phyloP scores from a whole-genome alignment of 2,888 invertebrate genomes.

The Athrips mouffetella region DNA sequence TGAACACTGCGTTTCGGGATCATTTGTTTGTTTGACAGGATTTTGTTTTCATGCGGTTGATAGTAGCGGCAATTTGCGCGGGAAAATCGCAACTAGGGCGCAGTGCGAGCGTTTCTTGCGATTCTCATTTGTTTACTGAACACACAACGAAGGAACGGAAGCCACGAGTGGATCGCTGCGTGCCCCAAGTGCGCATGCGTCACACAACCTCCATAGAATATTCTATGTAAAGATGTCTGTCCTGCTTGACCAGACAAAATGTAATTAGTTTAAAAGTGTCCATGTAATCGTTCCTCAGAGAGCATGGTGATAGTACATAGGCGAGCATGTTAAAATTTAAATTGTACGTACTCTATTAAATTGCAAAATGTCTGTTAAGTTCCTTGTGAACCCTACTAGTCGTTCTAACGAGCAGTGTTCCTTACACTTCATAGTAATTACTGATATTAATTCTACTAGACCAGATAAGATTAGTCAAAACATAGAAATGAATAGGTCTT shows the following conservation, averaged over 20 bases:
- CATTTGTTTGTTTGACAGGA: not conserved
- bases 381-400: too few relatives aligned
- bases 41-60: not conserved
- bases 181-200: constrained; percentile 40
- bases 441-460: too few relatives aligned
- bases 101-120: constrained; percentile 24
- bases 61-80: constrained; percentile 24
- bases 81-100: constrained; percentile 18
- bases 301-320: not conserved
- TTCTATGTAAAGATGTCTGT: constrained; percentile 36
- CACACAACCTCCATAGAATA: constrained; percentile 34
- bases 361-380: too few relatives aligned
- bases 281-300: constrained; percentile 20
- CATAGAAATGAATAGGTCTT: too few relatives aligned
- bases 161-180: constrained; percentile 19
- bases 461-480: too few relatives aligned
- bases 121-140: constrained; percentile 32
- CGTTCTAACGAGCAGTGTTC: too few relatives aligned
- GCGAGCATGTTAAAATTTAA: not conserved
- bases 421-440: too few relatives aligned
- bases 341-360: not conserved
- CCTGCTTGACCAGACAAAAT: constrained; percentile 23
- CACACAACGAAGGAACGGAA: constrained; percentile 8
- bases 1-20: not conserved
- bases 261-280: constrained; percentile 36